phyloP scores from a whole-genome alignment of 2,113 vertebrate genomes.

The Rhabdomys dilectus region DNA sequence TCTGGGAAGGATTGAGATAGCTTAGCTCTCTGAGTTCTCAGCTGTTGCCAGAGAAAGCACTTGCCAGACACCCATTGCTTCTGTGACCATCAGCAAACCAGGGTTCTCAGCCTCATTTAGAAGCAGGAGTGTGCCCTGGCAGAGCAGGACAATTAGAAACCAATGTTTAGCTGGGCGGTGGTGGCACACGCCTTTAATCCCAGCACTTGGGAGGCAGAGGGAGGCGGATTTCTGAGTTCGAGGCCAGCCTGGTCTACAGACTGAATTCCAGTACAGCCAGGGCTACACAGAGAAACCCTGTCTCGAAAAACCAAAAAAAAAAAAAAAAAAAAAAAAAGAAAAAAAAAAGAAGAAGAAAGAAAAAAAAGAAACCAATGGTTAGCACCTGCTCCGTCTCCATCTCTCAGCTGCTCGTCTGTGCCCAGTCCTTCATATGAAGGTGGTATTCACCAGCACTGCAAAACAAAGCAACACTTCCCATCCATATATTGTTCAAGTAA shows the following conservation, averaged over 20 bases:
- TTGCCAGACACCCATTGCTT: not conserved
- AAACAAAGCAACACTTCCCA: not conserved
- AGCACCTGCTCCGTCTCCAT: not conserved
- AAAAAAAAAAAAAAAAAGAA: no score
- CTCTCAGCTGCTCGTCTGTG: not conserved
- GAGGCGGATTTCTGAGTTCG: no score
- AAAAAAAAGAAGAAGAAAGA: no score
- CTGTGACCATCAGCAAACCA: not conserved
- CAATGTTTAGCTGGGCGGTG: not conserved
- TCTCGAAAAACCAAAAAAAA: no score
- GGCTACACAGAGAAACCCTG: no score
- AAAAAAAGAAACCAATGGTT: not conserved
- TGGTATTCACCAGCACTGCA: not conserved
- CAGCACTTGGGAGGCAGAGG: no score
- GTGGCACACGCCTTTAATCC: no score
- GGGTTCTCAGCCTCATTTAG: not conserved
- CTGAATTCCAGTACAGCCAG: no score
- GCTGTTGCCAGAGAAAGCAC: not conserved
- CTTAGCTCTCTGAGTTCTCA: not conserved
- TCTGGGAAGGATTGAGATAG: not conserved
- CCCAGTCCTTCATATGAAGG: not conserved
- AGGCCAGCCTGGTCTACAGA: no score
- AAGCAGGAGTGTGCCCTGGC: not conserved
- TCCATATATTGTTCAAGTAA: slow-evolving; percentile 7
- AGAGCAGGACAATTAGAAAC: not conserved